Conservation (phyloP, 2,113 vertebrate species). For the Sus scrofa region DNA sequence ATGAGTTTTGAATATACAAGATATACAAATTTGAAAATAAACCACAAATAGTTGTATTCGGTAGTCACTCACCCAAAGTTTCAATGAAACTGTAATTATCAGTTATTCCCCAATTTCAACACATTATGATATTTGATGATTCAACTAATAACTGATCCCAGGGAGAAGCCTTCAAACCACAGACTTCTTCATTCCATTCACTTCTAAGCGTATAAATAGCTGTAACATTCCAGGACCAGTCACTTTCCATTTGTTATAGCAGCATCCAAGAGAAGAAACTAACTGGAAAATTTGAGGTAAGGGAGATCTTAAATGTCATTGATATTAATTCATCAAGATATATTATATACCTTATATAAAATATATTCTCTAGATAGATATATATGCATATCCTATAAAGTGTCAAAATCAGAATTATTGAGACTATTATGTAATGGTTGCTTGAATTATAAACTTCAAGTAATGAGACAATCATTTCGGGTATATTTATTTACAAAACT, state of each 20-base stretch:
- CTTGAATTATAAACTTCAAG: slow-evolving; percentile 34
- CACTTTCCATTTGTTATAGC: neutral
- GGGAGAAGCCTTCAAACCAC: neutral
- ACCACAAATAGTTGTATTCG: slow-evolving; percentile 8
- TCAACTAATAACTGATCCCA: slow-evolving; percentile 42
- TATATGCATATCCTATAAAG: neutral
- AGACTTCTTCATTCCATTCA: neutral
- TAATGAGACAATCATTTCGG: neutral
- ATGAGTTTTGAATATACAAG: neutral
- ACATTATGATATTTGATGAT: slow-evolving; percentile 50
- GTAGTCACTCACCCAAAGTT: slow-evolving; percentile 37
- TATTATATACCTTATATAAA: neutral
- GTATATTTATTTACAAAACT: neutral
- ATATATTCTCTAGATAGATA: neutral
- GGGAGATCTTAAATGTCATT: neutral
- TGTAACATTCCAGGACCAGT: neutral
- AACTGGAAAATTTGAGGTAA: slow-evolving; percentile 33
- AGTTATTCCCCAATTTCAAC: slow-evolving; percentile 57
- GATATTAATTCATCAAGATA: neutral
- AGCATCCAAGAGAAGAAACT: neutral
- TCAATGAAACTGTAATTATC: slow-evolving; percentile 47
- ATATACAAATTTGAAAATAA: neutral
- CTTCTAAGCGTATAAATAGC: slow-evolving; percentile 56
- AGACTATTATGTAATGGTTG: neutral
- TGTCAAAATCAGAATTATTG: neutral